These are phyloP conservation scores for Leucozona laternaria DNA, from an alignment of 2,888 invertebrate species.

Conservation along the genomic window DNA sequence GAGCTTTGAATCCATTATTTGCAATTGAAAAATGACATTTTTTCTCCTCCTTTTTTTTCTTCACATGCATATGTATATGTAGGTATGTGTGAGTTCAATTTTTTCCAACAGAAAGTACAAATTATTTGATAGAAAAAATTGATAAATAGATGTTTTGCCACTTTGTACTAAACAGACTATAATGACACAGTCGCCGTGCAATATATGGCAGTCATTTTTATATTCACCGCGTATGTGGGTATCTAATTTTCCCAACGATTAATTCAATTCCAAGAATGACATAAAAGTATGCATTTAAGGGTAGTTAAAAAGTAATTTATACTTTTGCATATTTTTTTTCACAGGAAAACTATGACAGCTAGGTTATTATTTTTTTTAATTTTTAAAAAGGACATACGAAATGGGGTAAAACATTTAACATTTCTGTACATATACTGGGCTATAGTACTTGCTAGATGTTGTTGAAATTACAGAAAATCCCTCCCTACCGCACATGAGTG, in stretches of 20 bases:
- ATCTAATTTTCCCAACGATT: neutral
- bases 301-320: constrained; percentile 1
- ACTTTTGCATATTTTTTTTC: constrained; percentile 6
- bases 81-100: neutral
- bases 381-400: neutral
- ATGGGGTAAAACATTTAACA: neutral
- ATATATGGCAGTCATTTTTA: neutral
- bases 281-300: constrained; percentile 15
- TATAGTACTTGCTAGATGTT: too few species aligned
- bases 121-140: constrained; percentile 4
- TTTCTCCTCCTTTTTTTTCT: neutral
- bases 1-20: neutral
- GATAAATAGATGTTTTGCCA: constrained; percentile 1
- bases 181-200: neutral
- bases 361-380: neutral
- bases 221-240: neutral
- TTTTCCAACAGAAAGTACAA: constrained; percentile 5
- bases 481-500: too few species aligned
- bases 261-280: constrained; percentile 9
- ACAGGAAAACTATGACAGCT: neutral
- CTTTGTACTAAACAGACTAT: neutral
- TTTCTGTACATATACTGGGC: neutral
- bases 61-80: too few species aligned
- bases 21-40: neutral
- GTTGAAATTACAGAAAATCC: too few species aligned